Base-by-base conservation (phyloP, 2,113 vertebrate species). In the Microcebus griseorufus region DNA sequence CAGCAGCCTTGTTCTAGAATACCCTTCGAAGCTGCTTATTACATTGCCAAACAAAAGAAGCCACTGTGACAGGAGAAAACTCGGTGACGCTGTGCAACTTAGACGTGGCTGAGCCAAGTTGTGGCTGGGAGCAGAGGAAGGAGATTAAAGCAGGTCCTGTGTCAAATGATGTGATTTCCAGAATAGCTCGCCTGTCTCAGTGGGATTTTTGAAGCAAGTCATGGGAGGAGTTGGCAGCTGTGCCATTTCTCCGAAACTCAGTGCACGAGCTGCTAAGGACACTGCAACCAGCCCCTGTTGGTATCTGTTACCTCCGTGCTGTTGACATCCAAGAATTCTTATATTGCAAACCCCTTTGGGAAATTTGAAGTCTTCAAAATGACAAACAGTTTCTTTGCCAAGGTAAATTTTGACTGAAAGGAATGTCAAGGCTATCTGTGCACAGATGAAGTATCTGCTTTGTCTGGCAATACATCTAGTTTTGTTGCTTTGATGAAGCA, bases 151-250 rank as follows among this genome's bases (percentile, higher is more conserved):
- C 39, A 62, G 58, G 37, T 25, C 58, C 88, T 10, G 3, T 70
- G 45, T 85, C 65, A 45, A 29, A 34, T 37, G 42, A 55, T 25
- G 62, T 25, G 55, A 34, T 88, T 65, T 88, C 48, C 64, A 16
- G 48, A 45, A 27, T 7, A 55, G 11, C 29, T n/a, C 29, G 32
- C 69, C 53, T 65, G 5, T 80, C 60, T 58, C 48, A n/a, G 64
- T 88, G 53, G 70, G 73, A 32, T 85, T 95, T 95, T 53, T 51
- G 81, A 80, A 90, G 93, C 64, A 87, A 85, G 25, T 60, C 37
- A 8, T 6, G 51, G 70, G 34, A 64, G 53, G 76, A 76, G 16
- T 34, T 39, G 17, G 85, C 81, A 45, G 51, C 72, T n/a, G 13
- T 25, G 58, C 73, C 34, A 2, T 85, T 82, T 85, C 37, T n/a